These are phyloP conservation scores for Melikaiella ostensackeni DNA, from an alignment of 2,888 invertebrate genomes.

Conservation along the genomic window DNA sequence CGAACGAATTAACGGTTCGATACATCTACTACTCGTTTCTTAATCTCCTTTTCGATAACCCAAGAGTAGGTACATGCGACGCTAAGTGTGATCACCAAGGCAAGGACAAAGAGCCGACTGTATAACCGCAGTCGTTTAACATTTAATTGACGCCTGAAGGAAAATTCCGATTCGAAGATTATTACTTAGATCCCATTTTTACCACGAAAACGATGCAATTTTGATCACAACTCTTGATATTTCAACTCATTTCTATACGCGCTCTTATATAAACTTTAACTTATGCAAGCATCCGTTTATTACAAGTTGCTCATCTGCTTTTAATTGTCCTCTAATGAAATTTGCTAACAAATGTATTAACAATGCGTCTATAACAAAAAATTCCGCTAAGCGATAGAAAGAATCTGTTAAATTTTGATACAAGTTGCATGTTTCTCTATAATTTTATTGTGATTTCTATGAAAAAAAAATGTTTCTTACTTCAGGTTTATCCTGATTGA, in stretches of 20 bases:
- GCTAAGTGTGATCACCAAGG: conserved; percentile 26
- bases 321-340: background rate
- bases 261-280: background rate
- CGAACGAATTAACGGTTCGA: conserved; percentile 40
- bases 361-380: background rate
- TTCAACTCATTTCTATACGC: background rate
- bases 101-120: conserved; percentile 27
- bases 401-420: background rate
- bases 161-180: conserved; percentile 1
- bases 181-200: conserved; percentile 1
- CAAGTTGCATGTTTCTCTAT: background rate
- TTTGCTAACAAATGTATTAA: background rate
- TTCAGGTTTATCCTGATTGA: background rate
- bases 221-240: background rate
- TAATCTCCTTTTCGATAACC: conserved; percentile 37
- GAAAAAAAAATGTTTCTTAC: background rate
- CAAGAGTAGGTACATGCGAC: conserved; percentile 35
- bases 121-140: conserved; percentile 22
- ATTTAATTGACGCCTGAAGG: conserved; percentile 31
- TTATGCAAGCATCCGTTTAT: background rate
- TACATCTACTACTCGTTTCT: conserved; percentile 45
- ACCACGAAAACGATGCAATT: background rate
- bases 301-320: background rate
- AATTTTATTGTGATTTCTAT: background rate
- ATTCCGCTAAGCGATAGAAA: background rate